A percentile compares a stretch with the other conserved stretches of the same genome.
phyloP scores from a whole-genome alignment of 2,888 invertebrate species.

The Lapara coniferarum region DNA sequence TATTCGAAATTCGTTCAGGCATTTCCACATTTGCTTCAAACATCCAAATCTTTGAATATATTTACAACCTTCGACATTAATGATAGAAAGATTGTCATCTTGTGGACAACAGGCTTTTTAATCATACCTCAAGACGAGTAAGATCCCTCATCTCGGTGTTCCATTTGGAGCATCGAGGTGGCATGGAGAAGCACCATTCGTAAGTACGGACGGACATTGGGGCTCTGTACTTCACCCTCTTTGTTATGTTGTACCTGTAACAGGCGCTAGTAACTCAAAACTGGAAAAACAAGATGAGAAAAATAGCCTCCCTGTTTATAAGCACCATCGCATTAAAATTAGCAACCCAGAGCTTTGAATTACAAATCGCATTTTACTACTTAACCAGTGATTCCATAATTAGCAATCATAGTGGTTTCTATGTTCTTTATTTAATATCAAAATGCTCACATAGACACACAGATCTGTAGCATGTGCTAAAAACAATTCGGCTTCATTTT shows the following conservation, averaged over 20 bases:
- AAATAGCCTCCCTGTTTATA: background rate
- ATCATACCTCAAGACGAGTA: constrained; percentile 86
- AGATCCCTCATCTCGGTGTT: constrained; percentile 87
- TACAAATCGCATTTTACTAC: background rate
- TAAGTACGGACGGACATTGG: constrained; percentile 88
- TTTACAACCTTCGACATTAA: too few relatives aligned
- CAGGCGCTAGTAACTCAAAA: background rate
- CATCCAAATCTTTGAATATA: too few relatives aligned
- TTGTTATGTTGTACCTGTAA: constrained; percentile 87
- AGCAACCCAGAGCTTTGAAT: too few relatives aligned
- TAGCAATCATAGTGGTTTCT: too few relatives aligned
- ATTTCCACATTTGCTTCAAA: too few relatives aligned
- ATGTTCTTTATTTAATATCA: too few relatives aligned
- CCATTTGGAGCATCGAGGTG: constrained; percentile 91
- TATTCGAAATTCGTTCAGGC: too few relatives aligned
- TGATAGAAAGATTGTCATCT: background rate
- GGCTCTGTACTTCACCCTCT: constrained; percentile 85
- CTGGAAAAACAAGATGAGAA: background rate
- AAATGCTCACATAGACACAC: too few relatives aligned
- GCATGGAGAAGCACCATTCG: constrained; percentile 91
- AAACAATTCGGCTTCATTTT: too few relatives aligned
- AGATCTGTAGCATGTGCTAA: too few relatives aligned
- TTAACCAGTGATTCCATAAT: too few relatives aligned
- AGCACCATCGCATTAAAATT: too few relatives aligned
- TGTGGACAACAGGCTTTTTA: background rate